Base-by-base conservation (phyloP, 2,888 invertebrate species). In the Scelioninae gen. 1 region DNA sequence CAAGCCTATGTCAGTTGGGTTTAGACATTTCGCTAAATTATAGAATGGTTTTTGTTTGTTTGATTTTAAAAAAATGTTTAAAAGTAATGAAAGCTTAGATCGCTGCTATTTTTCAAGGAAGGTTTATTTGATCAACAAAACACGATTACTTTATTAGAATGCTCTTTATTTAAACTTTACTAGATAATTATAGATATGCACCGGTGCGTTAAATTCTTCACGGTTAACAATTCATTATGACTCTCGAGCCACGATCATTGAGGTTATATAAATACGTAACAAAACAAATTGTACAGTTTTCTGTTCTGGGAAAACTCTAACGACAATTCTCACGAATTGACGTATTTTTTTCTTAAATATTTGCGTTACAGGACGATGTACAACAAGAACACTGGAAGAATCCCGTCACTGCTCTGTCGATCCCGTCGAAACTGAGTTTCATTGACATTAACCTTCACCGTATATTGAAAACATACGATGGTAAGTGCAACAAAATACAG, bases 1-100 rank as follows among this genome's bases (percentile, higher is more conserved):
- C 87, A 90, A 88, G 85, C 86, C 86, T 87, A 87, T 86, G 86
- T 87, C 85, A 87, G 85, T 89, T 88, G 85, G 69, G 85, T 87
- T 86, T 87, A 74, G 51, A 56, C 40, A 78, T 74, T 65, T 38
- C 29, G 43, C 47, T 68, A 63, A 69, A 77, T 63, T 56, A 75
- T 66, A 63, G 23, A n/a, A 62, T 29, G 49, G 15, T 34, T 63
- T 74, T 55, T 65, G 11, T 62, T 45, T 55, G 3, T 63, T 63
- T 63, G 3, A 31, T 13, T 63, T 34, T 47, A 32, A 38, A 40
- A 11, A 62, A 43, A 45, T 15, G 15, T 53, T 74, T 74, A 16
- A 7, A 63, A 62, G 62, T 9, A 60, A 32, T 60, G 45, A 23
- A 74, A 58, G 47, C 49, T 56, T 56, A 34, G 16, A 34, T 45